These are phyloP conservation scores for Poicephalus meyeri DNA, from an alignment of 2,113 vertebrate genomes.

Conservation along the genomic window DNA sequence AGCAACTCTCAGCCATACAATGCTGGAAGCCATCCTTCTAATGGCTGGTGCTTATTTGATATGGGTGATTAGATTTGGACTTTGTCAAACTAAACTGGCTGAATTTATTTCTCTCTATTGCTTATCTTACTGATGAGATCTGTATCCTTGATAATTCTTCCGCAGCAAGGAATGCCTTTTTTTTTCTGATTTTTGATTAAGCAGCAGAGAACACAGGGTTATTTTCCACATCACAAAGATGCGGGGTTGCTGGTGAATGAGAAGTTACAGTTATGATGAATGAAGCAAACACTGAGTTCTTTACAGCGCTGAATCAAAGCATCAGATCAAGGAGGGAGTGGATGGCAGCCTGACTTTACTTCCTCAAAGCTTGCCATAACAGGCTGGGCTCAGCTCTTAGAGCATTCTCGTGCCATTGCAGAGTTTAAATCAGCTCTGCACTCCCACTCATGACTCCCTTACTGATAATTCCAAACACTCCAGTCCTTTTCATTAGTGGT, in stretches of 20 bases:
- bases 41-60: neutral
- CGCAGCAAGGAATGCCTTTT: neutral
- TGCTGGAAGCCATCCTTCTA: neutral
- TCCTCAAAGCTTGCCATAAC: neutral
- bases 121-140: conserved; percentile 35
- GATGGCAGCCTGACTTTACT: neutral
- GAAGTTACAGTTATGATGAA: neutral
- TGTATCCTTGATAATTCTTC: neutral
- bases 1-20: neutral
- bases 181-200: neutral
- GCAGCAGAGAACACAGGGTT: neutral
- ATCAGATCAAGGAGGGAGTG: conserved; percentile 43
- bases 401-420: neutral
- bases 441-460: neutral
- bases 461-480: neutral
- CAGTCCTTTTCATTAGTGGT: neutral
- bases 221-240: neutral
- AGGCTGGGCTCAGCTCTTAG: neutral
- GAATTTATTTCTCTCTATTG: conserved; percentile 29
- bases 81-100: conserved; percentile 34
- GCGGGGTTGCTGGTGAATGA: neutral
- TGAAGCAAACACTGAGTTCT: neutral
- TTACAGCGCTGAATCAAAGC: conserved; percentile 7
- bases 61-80: conserved; percentile 9
- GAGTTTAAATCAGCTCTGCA: neutral